Base-by-base conservation (phyloP, 2,888 invertebrate species). In the Conus canariensis region DNA sequence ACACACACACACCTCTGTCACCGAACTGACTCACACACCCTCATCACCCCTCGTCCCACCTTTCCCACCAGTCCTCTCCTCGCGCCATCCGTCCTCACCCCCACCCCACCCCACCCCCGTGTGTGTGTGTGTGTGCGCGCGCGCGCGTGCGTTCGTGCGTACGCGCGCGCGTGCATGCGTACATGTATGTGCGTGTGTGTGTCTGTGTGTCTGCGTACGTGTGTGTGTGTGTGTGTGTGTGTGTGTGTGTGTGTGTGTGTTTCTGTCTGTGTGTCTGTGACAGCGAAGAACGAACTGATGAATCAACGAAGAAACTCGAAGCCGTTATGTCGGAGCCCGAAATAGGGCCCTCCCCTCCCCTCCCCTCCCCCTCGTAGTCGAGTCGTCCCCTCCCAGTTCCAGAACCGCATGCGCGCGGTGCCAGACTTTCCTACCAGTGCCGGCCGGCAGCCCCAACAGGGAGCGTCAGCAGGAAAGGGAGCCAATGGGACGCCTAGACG, bases 121-220 rank as follows among this genome's bases (percentile, higher is more conserved):
- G 30, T 45, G 45, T 45, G 45, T 74, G 74, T 74, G 74, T 74
- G 74, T 74, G 74, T n/a, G 74, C n/a, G 74, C n/a, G 74, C n/a
- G 74, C n/a, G 74, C n/a, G 74, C n/a, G 74, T 74, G 74, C n/a
- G 74, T n/a, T 19, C n/a, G 74, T 74, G 74, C 9, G 74, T 74
- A 9, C n/a, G 74, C n/a, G 74, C n/a, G 74, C 4, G 60, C 16
- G 1, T 64, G 60, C 60, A 3, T 74, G 74, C n/a, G 74, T 74
- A n/a, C n/a, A n/a, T 74, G 74, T 74, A n/a, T 74, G 74, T 74
- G 25, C n/a, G 74, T 74, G n/a, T 74, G 74, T 74, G 0, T 19
- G 30, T 30, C 30, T 70, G 70, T 70, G 70, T 70, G 70, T 70
- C 6, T n/a, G n/a, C 9, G 22, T n/a, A n/a, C n/a, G 74, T n/a